phyloP scores from a whole-genome alignment of 2,888 invertebrate genomes.

The Nesidiocoris tenuis region DNA sequence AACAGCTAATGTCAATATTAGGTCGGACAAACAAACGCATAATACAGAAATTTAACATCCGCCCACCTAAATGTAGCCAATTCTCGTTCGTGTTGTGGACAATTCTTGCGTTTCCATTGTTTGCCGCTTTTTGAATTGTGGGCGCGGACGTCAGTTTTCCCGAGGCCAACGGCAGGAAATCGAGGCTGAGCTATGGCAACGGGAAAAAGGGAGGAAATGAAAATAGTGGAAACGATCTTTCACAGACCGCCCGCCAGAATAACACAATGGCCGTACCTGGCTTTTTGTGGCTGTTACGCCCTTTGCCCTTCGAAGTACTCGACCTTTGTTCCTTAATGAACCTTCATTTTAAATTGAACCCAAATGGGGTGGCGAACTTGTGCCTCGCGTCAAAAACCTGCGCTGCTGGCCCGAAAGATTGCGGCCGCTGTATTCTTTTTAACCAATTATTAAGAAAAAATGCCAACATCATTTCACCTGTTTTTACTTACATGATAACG shows the following conservation, averaged over 20 bases:
- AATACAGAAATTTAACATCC: too few species aligned
- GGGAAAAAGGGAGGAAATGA: not conserved
- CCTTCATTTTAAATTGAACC: conserved; percentile 25
- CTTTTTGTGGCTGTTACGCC: conserved; percentile 18
- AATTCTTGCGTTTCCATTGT: not conserved
- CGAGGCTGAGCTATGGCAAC: not conserved
- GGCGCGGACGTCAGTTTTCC: not conserved
- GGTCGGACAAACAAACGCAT: too few species aligned
- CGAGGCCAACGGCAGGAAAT: not conserved
- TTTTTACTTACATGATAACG: too few species aligned
- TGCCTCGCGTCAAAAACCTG: too few species aligned
- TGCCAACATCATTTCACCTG: too few species aligned
- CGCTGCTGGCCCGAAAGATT: too few species aligned
- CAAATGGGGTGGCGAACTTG: not conserved
- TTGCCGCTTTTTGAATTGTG: not conserved
- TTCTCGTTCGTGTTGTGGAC: not conserved
- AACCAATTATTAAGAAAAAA: too few species aligned
- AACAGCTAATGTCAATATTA: too few species aligned
- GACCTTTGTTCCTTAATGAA: conserved; percentile 20
- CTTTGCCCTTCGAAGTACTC: not conserved
- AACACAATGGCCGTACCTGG: conserved; percentile 10
- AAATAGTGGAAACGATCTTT: conserved; percentile 29
- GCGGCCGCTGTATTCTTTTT: too few species aligned
- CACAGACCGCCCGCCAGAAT: conserved; percentile 1
- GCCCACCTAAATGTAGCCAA: too few species aligned